Evolutionary conservation across 2,113 vertebrate genomes (phyloP).

Genomic region (Rhea pennata): DNA sequence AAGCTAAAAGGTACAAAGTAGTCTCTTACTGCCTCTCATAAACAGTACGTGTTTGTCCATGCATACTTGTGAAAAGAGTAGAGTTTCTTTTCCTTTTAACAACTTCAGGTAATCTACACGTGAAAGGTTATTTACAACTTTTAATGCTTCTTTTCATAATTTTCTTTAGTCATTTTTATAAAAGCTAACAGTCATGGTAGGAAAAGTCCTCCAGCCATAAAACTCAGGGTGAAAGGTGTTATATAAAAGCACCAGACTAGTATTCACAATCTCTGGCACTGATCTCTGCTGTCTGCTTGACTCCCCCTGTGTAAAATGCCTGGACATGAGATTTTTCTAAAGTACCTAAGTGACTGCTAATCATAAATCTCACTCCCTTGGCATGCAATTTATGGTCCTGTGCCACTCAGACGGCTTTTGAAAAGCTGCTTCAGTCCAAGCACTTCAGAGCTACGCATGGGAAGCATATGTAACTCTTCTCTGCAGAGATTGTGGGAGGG

Average conservation of each 20-base stretch:
- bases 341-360: background rate
- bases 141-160: slow-evolving; percentile 40
- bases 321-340: background rate
- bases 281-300: background rate
- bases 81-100: background rate
- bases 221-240: background rate
- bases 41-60: background rate
- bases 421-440: background rate
- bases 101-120: background rate
- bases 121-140: slow-evolving; percentile 22
- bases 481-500: background rate
- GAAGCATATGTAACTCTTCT: background rate
- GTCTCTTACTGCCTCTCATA: background rate
- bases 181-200: background rate
- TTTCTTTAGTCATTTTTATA: background rate
- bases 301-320: background rate
- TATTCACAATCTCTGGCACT: background rate
- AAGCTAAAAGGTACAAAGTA: background rate
- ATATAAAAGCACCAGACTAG: background rate
- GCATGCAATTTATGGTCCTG: background rate
- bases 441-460: background rate
- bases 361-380: rapidly evolving
- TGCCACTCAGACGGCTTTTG: background rate
- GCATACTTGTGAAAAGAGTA: background rate
- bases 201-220: background rate